Evolutionary conservation across 2,888 invertebrate genomes (phyloP).

Genomic region (Artemia sp.): DNA sequence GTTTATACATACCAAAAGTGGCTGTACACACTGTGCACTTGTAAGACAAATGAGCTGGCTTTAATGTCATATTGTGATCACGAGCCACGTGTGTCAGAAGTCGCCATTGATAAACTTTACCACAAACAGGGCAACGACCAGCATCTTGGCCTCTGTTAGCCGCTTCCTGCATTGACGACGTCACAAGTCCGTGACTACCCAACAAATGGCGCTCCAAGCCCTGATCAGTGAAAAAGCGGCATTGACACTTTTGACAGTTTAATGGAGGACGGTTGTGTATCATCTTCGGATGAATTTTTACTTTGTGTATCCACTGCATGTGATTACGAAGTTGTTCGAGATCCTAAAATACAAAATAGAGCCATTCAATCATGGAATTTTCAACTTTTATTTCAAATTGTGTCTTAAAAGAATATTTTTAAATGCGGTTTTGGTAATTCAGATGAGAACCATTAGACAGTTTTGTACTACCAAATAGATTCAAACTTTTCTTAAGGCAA

Average conservation of each 20-base stretch:
- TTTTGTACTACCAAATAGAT: too few relatives aligned
- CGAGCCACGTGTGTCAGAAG: slow-evolving; percentile 74
- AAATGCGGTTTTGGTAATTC: too few relatives aligned
- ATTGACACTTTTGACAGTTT: slow-evolving; percentile 89
- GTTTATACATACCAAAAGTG: slow-evolving; percentile 85
- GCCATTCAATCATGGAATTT: not conserved
- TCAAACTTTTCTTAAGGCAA: too few relatives aligned
- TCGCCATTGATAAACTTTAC: slow-evolving; percentile 86
- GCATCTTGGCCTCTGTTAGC: slow-evolving; percentile 87
- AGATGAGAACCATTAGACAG: too few relatives aligned
- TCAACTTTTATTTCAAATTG: too few relatives aligned
- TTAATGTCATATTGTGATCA: slow-evolving; percentile 75
- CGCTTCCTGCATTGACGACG: slow-evolving; percentile 87
- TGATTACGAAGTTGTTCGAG: slow-evolving; percentile 81
- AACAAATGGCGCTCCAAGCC: slow-evolving; percentile 85
- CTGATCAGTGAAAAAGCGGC: slow-evolving; percentile 90
- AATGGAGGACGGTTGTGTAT: slow-evolving; percentile 82
- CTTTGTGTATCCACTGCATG: slow-evolving; percentile 96
- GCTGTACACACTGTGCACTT: slow-evolving; percentile 89
- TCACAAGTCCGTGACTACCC: slow-evolving; percentile 83
- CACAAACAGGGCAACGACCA: slow-evolving; percentile 84
- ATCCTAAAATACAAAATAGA: slow-evolving; percentile 38
- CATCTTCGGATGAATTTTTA: slow-evolving; percentile 90
- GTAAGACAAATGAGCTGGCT: slow-evolving; percentile 81
- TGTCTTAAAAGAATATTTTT: too few relatives aligned